A percentile compares a stretch with the other conserved stretches of the same genome.
These are phyloP conservation scores for Myotis lucifugus DNA, from an alignment of 2,113 vertebrate species.

Conservation along the genomic window DNA sequence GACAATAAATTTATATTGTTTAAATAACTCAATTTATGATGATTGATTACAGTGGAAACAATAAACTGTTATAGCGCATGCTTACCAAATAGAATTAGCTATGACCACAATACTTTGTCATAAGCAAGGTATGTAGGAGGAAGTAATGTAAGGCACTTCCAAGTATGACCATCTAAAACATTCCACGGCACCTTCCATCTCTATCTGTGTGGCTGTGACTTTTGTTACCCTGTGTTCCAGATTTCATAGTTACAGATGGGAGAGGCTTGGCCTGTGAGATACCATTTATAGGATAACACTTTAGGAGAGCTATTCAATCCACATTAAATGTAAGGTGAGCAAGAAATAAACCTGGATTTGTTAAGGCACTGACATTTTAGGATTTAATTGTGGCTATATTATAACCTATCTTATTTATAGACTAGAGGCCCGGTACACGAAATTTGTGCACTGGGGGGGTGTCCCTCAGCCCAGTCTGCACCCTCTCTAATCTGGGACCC, in stretches of 20 bases:
- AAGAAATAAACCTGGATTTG: background rate
- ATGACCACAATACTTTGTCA: background rate
- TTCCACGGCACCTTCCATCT: background rate
- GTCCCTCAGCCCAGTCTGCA: no score
- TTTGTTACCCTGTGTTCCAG: background rate
- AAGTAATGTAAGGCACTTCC: background rate
- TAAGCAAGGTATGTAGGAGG: background rate
- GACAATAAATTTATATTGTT: background rate
- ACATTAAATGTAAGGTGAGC: background rate
- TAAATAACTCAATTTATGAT: background rate
- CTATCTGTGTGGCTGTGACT: background rate
- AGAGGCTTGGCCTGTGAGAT: background rate
- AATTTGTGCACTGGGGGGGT: no score
- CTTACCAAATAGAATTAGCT: background rate
- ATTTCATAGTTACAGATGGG: background rate
- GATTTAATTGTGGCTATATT: background rate
- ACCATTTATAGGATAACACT: background rate
- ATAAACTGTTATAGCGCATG: background rate
- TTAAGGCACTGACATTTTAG: background rate
- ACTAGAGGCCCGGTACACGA: background rate
- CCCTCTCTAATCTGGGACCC: no score
- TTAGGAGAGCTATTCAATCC: background rate
- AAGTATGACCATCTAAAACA: background rate
- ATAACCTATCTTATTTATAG: background rate
- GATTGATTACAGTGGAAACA: background rate